phyloP scores from a whole-genome alignment of 2,888 invertebrate genomes.

The Nomada ruficornis region DNA sequence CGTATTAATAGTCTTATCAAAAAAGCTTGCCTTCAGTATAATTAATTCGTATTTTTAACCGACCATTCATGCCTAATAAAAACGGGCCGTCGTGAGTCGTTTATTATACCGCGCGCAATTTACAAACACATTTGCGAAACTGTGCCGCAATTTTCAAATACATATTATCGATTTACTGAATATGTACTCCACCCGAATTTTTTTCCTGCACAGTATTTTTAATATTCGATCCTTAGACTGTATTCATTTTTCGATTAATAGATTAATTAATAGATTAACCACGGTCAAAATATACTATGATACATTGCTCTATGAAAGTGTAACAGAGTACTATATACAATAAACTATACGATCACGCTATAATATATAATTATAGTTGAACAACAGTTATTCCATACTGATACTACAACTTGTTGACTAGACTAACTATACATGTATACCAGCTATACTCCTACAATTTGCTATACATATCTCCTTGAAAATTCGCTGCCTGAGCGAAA shows the following conservation, averaged over 20 bases:
- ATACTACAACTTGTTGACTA: background rate
- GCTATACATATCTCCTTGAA: no score
- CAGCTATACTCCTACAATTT: background rate
- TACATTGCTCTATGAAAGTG: background rate
- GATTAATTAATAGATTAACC: background rate
- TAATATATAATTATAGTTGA: background rate
- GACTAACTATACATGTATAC: background rate
- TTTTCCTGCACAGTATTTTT: no score
- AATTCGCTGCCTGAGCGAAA: no score
- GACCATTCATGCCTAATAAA: background rate
- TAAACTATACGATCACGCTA: background rate
- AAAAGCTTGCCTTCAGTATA: background rate
- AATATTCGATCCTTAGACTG: no score
- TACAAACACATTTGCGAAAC: background rate
- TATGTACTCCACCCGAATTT: no score
- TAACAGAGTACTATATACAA: background rate
- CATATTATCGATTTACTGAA: background rate
- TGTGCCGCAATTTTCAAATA: background rate
- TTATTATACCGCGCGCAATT: background rate
- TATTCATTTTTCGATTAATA: no score
- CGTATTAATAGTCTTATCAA: conserved; percentile 39
- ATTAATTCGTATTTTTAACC: conserved; percentile 21
- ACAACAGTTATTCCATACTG: background rate
- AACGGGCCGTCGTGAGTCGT: background rate
- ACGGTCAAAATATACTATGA: background rate